Conservation (phyloP, 2,797 vertebrate genomes). For the Toxotes lorentzi region DNA sequence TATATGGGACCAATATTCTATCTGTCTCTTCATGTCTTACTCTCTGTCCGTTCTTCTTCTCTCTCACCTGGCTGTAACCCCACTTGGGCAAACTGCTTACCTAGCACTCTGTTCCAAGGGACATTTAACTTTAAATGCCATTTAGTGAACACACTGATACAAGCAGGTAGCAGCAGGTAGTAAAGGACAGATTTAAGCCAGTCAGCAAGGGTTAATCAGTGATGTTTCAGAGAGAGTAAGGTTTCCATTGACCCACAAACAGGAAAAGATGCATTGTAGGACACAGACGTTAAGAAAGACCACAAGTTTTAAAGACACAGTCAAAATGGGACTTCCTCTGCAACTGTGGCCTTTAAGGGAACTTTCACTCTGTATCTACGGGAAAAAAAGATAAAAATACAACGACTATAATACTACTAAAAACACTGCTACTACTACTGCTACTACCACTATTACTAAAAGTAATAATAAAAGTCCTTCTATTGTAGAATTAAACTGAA, state of each 20-base stretch:
- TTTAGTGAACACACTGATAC: slow-evolving; percentile 48
- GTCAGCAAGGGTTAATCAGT: slow-evolving; percentile 67
- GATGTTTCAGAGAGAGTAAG: slow-evolving; percentile 28
- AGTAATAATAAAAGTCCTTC: not conserved
- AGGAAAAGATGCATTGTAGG: not conserved
- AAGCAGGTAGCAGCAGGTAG: slow-evolving; percentile 25
- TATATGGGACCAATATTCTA: slow-evolving; percentile 5
- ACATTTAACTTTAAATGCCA: slow-evolving; percentile 48
- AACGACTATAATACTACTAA: too few relatives aligned
- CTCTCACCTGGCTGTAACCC: not conserved
- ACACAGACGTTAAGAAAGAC: not conserved
- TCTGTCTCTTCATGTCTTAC: not conserved
- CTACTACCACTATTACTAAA: too few relatives aligned
- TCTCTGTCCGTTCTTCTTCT: not conserved
- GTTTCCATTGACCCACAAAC: slow-evolving; percentile 48
- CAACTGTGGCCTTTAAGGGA: not conserved
- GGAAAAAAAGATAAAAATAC: too few relatives aligned
- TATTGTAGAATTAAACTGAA: too few relatives aligned
- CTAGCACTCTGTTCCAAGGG: slow-evolving; percentile 27
- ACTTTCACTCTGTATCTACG: not conserved
- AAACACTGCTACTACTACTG: too few relatives aligned
- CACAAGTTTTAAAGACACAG: not conserved
- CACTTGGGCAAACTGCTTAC: slow-evolving; percentile 28
- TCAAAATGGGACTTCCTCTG: slow-evolving; percentile 25
- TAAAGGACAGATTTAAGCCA: slow-evolving; percentile 39